These are phyloP conservation scores for Rhagium mordax DNA, from an alignment of 2,888 invertebrate genomes.

Conservation along the genomic window DNA sequence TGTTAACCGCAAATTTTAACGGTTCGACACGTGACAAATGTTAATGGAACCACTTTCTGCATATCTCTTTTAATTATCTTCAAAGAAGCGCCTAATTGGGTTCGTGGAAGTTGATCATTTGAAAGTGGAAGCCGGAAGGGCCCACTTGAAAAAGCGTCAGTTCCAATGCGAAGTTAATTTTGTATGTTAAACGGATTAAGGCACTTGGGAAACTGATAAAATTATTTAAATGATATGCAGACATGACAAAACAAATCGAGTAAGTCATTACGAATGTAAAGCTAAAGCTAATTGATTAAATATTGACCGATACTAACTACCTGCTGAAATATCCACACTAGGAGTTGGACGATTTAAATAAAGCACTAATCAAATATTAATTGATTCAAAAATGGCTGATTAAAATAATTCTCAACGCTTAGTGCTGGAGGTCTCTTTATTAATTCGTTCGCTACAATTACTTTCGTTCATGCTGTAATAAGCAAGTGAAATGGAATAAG, in stretches of 20 bases:
- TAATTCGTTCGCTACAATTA: no score
- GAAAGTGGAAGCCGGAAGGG: constrained; percentile 13
- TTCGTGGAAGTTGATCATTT: constrained; percentile 20
- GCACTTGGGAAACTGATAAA: constrained; percentile 6
- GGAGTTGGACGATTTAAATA: not conserved
- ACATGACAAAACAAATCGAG: not conserved
- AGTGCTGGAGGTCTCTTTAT: no score
- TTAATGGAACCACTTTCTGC: constrained; percentile 24
- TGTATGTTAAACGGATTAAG: constrained; percentile 6
- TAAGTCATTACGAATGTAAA: not conserved
- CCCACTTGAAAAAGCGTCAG: constrained; percentile 14
- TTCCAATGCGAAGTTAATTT: constrained; percentile 13
- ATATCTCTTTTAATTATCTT: constrained; percentile 20
- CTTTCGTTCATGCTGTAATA: no score
- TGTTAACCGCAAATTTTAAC: constrained; percentile 18
- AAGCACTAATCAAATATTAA: no score
- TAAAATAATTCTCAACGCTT: no score
- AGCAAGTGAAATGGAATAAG: no score
- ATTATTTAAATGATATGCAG: constrained; percentile 1
- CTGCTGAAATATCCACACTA: not conserved
- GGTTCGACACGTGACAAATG: not conserved
- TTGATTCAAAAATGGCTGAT: no score
- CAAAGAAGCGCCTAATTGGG: constrained; percentile 14
- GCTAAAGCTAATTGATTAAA: no score
- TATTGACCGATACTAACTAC: not conserved